Base-by-base conservation (phyloP, 64 coral and sea anemone genomes). In the Porites australiensis region DNA sequence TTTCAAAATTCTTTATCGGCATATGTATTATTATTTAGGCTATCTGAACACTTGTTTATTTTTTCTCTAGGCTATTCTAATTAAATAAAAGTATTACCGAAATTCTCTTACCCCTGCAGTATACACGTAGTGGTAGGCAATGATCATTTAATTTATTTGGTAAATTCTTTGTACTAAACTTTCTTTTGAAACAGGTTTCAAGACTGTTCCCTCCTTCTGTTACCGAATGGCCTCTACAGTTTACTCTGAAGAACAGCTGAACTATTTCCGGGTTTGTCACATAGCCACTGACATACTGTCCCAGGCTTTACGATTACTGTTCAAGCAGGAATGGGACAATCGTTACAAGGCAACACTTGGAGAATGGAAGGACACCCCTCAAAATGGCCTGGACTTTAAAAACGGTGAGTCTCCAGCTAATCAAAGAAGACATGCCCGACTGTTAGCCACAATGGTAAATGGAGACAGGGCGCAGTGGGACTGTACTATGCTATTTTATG, bases 401-500 rank as follows among this genome's bases (percentile, higher is more conserved):
- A 69, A 86, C 0, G 64, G 82, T 64, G 82, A 69, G 21, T 71
- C 62, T 50, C 0, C 2, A 0, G 22, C 23, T 19, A 86, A 86
- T 13, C 50, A 22, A 86, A 18, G 2, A 51, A 68, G 62, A 86
- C 46, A 86, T 86, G 43, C 62, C 18, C 0, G 5, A 18, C 22
- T 19, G 37, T 53, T 69, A 58, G 21, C 15, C 19, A 70, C 43
- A 69, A 86, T 85, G 61, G 9, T 9, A 13, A 86, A 86, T 0
- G 82, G 82, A 10, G 50, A 86, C 64, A 68, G 45, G 11, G 0
- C 23, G 20, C 14, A 86, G 14, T 86, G 82, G 82, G 82, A 86
- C 7, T 68, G 27, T 22, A 69, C 82, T 22, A 86, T 70, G 82
- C 82, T 86, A 2, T 70, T 86, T 68, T 68, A 86, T 46, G 82